Conservation (phyloP, 1,140 invertebrate species). For the Leptinotarsa defecta region DNA sequence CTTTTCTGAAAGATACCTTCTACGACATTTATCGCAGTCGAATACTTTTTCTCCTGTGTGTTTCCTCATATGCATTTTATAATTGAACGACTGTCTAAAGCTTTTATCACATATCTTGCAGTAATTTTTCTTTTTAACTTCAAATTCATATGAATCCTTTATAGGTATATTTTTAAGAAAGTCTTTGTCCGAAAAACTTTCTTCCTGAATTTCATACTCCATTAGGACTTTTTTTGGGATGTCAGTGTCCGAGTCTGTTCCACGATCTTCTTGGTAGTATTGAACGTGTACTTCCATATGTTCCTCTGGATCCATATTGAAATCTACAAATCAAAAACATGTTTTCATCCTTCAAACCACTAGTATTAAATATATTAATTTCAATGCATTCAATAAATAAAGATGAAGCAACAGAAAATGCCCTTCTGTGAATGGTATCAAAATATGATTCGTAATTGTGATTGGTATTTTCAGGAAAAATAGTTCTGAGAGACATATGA, state of each 20-base stretch:
- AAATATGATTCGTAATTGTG: too few relatives aligned
- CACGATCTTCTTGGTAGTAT: too few relatives aligned
- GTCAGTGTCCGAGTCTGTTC: too few relatives aligned
- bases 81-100: neutral
- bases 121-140: neutral
- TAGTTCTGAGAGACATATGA: too few relatives aligned
- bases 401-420: too few relatives aligned
- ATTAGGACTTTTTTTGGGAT: too few relatives aligned
- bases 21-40: neutral
- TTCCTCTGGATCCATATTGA: slow-evolving; percentile 4
- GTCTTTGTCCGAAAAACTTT: too few relatives aligned
- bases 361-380: neutral
- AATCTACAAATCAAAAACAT: slow-evolving; percentile 5
- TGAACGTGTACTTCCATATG: neutral
- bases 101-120: neutral
- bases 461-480: too few relatives aligned
- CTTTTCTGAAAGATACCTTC: neutral
- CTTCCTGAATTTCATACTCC: too few relatives aligned
- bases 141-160: neutral
- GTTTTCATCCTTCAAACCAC: neutral
- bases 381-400: too few relatives aligned
- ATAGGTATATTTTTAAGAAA: too few relatives aligned
- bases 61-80: neutral
- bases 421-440: too few relatives aligned
- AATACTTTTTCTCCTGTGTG: neutral